phyloP scores from a whole-genome alignment of 2,797 vertebrate species.

The Sebastes cheni region DNA sequence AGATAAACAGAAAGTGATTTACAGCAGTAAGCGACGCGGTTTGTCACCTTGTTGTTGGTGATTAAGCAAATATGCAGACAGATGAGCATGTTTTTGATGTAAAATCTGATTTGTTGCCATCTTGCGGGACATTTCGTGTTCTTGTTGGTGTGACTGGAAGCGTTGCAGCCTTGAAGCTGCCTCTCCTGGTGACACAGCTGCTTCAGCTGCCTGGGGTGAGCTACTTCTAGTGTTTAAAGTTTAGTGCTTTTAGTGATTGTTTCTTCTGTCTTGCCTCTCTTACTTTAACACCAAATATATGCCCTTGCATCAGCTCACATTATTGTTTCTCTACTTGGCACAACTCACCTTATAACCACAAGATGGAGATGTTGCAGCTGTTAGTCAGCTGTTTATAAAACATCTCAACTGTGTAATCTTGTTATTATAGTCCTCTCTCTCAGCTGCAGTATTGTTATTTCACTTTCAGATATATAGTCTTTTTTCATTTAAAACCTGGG shows the following conservation, averaged over 20 bases:
- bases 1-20: not conserved
- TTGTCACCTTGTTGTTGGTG: not conserved
- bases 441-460: not conserved
- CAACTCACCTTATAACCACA: constrained; percentile 21
- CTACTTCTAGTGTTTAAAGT: constrained; percentile 1
- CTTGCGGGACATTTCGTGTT: constrained; percentile 63
- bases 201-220: constrained; percentile 88
- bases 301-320: not conserved
- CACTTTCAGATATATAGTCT: not conserved
- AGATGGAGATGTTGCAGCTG: constrained; percentile 46
- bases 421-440: not conserved
- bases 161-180: constrained; percentile 92
- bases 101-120: constrained; percentile 38
- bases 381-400: not conserved
- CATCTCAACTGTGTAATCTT: not conserved
- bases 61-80: constrained; percentile 61
- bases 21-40: fast-evolving
- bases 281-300: not conserved
- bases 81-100: not conserved
- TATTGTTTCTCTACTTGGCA: not conserved
- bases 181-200: constrained; percentile 84
- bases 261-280: not conserved
- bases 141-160: constrained; percentile 94
- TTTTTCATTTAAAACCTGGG: not conserved
- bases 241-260: not conserved